Evolutionary conservation across 2,113 vertebrate genomes (phyloP), one percentile per base, ranked within the genome.

Genomic region (Polypterus bichir): DNA sequence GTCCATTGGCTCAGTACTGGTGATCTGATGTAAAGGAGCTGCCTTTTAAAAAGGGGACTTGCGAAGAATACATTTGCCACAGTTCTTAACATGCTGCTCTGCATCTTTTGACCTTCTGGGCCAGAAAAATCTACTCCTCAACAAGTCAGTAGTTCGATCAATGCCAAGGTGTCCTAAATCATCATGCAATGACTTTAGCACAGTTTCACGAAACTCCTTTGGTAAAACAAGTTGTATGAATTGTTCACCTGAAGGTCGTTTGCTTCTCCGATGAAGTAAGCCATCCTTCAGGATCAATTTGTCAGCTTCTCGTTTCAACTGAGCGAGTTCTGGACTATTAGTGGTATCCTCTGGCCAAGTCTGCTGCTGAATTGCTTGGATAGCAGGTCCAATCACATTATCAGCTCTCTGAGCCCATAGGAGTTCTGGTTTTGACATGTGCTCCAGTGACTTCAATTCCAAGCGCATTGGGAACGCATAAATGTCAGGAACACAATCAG

Each of bases 71-170:
- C 60, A 62, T 44, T 45, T 5, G 5, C 61, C 44, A 54, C 61
- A 62, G 11, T 53, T 53, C 44, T 44, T 62, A 3, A 62, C 61
- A 62, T 62, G 47, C 10, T 62, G 49, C 45, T 62, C 44, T 9
- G 27, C 49, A 44, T 62, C 61, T 0, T 9, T 46, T 3, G 11
- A 9, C 10, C 46, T 62, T 44, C 48, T 45, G 5, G 61, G 61
- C 61, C 51, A 62, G 9, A 54, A 62, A 6, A 62, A 62, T 45
- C 52, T 52, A 44, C 9, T 46, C 11, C 9, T 46, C 4, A 52
- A 11, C 6, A 54, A 46, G 4, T 62, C 61, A 1, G 61, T 62
- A 46, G 51, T 53, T 9, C 51, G 45, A 4, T 62, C 60, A 8
- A 54, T 5, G 52, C 60, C 60, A 1, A 62, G 1, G 44, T 62